phyloP scores from a whole-genome alignment of 2,797 vertebrate species.

The Sarcophilus harrisii region DNA sequence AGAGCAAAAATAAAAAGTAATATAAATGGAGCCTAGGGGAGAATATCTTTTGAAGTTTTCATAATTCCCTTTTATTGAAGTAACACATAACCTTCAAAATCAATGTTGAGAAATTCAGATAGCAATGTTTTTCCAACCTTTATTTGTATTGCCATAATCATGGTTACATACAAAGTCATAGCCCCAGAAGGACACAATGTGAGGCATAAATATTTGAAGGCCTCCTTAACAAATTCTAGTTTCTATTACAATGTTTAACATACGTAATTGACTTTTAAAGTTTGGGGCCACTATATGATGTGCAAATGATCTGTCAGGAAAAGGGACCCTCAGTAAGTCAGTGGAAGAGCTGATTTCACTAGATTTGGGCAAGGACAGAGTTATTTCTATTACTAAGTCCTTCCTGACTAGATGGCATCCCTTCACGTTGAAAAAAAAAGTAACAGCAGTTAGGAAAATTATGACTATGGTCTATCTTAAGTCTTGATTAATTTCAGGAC shows the following conservation, averaged over 20 bases:
- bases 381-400: not conserved
- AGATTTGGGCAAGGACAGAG: slow-evolving; percentile 6
- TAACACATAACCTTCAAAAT: slow-evolving; percentile 26
- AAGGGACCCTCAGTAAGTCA: not conserved
- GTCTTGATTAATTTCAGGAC: not conserved
- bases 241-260: slow-evolving; percentile 46
- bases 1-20: slow-evolving; percentile 17
- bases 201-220: not conserved
- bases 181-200: not conserved
- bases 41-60: slow-evolving; percentile 47
- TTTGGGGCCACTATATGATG: not conserved
- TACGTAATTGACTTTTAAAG: slow-evolving; percentile 7
- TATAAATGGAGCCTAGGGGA: slow-evolving; percentile 30
- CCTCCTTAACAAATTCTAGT: not conserved
- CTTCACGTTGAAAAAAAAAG: not conserved
- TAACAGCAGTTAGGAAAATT: not conserved
- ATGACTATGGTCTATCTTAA: not conserved
- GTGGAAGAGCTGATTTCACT: slow-evolving; percentile 9
- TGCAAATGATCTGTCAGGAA: slow-evolving; percentile 10
- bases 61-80: slow-evolving; percentile 50
- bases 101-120: slow-evolving; percentile 41
- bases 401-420: not conserved
- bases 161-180: slow-evolving; percentile 25
- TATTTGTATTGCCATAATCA: slow-evolving; percentile 42
- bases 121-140: slow-evolving; percentile 30